These are phyloP conservation scores for Cladopsammia gracilis DNA, from an alignment of 64 coral and sea anemone species.

Conservation along the genomic window DNA sequence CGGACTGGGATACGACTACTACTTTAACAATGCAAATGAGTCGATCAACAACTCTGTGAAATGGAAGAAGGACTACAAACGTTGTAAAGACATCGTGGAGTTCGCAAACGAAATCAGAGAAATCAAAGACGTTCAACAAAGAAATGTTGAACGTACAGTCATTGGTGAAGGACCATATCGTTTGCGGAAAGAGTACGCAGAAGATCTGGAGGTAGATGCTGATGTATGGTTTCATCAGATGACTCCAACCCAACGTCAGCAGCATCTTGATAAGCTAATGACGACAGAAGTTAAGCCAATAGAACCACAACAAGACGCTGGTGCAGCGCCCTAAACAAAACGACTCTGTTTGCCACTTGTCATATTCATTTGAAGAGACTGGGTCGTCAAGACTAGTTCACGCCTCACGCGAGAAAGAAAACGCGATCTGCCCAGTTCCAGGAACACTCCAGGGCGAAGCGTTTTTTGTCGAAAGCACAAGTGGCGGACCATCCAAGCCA, in stretches of 20 bases:
- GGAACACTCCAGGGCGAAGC: not conserved
- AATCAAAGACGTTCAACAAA: not conserved
- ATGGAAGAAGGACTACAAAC: not conserved
- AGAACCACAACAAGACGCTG: not conserved
- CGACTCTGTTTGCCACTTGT: not conserved
- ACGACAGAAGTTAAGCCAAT: constrained; percentile 5
- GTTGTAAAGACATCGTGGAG: not conserved
- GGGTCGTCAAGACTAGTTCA: not conserved
- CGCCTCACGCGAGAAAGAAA: not conserved
- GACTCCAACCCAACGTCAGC: not conserved
- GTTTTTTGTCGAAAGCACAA: constrained; percentile 22
- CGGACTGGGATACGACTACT: constrained; percentile 23
- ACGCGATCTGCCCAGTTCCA: not conserved
- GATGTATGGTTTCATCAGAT: not conserved
- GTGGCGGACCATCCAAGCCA: constrained; percentile 22
- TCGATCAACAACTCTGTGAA: constrained; percentile 4
- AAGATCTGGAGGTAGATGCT: not conserved
- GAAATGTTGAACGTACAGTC: not conserved
- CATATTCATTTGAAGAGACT: not conserved
- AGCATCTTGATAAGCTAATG: constrained; percentile 7
- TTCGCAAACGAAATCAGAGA: not conserved
- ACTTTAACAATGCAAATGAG: constrained; percentile 39
- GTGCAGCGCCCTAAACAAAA: not conserved
- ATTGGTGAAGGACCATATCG: not conserved
- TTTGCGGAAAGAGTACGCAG: not conserved